These are phyloP conservation scores for Eutrigla gurnardus DNA, from an alignment of 2,797 vertebrate species.

Conservation along the genomic window DNA sequence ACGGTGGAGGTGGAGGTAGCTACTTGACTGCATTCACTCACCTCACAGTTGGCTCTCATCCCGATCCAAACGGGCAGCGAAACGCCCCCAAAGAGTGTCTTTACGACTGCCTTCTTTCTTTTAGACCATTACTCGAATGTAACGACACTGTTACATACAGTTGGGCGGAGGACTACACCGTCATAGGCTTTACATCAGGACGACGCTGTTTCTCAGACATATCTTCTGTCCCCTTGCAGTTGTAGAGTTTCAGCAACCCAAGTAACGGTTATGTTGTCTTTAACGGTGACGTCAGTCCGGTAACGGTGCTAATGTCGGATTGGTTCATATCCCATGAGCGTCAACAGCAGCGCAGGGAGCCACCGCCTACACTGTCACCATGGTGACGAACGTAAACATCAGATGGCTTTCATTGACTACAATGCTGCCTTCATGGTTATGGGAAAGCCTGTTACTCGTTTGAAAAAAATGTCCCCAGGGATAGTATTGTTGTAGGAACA, in stretches of 20 bases:
- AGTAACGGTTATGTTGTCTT: conserved; percentile 81
- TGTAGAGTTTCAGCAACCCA: conserved; percentile 62
- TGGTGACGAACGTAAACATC: conserved; percentile 83
- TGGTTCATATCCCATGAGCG: conserved; percentile 66
- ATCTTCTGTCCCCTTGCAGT: conserved; percentile 49
- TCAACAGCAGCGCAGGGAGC: conserved; percentile 46
- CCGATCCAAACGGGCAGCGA: conserved; percentile 46
- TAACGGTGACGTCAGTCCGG: conserved; percentile 82
- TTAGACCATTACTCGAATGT: too few species aligned
- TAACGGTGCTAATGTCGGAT: conserved; percentile 55
- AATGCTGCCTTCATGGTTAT: conserved; percentile 15
- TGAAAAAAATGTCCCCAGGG: not conserved
- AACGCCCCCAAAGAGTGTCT: conserved; percentile 56
- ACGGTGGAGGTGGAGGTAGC: conserved; percentile 18
- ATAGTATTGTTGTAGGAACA: not conserved
- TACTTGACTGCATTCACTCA: conserved; percentile 69
- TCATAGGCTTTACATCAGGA: conserved; percentile 13
- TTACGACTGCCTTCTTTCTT: not conserved
- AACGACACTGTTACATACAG: too few species aligned
- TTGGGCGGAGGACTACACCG: not conserved
- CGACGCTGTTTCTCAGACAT: conserved; percentile 38
- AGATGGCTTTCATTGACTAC: conserved; percentile 55
- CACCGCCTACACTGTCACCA: conserved; percentile 74
- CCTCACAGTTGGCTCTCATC: conserved; percentile 71
- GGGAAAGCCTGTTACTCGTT: conserved; percentile 10